Evolutionary conservation across 2,888 invertebrate genomes (phyloP), one percentile per base, ranked within the genome.

Genomic region (Noctua fimbriata): DNA sequence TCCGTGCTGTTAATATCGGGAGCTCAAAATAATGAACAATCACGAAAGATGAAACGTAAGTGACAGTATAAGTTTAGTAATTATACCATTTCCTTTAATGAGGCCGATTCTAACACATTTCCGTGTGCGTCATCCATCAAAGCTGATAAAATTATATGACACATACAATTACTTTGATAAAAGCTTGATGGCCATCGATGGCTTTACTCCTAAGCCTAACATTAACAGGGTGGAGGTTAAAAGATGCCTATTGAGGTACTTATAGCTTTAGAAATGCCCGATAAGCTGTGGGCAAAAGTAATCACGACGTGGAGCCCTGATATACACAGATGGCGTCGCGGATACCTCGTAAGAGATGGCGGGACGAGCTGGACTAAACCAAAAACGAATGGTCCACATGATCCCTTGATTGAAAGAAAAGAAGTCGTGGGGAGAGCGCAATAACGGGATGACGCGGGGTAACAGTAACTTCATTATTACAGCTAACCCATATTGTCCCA

Each of bases 61-160:
- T n/a, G n/a, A n/a, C n/a, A n/a, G n/a, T n/a, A n/a, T n/a, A n/a
- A n/a, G 32, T 32, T 32, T 32, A 32, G 32, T 32, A 32, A 32
- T 32, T 32, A 32, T 32, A 32, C 32, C 32, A 2, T 32, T 28
- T 24, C 9, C 55, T 21, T 2, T n/a, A 47, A n/a, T 21, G 47
- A 28, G 36, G 12, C 24, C n/a, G 24, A 47, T 75, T 32, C 28
- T 63, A 24, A 6, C 1, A 41, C 36, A 63, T 28, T 66, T 47
- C 55, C 69, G 28, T 60, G 49, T 79, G 24, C 60, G 49, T 63
- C 60, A 80, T 63, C 24, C 58, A 58, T 58, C 24, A n/a, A n/a
- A 14, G 4, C 41, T 49, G 82, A 73, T 79, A 79, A 79, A 32
- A n/a, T 63, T 16, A 6, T 28, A 47, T 65, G 28, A 58, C 47